Evolutionary conservation across 92 coral and sea anemone species (phyloP).

Genomic region (Epizoanthus rinbou): DNA sequence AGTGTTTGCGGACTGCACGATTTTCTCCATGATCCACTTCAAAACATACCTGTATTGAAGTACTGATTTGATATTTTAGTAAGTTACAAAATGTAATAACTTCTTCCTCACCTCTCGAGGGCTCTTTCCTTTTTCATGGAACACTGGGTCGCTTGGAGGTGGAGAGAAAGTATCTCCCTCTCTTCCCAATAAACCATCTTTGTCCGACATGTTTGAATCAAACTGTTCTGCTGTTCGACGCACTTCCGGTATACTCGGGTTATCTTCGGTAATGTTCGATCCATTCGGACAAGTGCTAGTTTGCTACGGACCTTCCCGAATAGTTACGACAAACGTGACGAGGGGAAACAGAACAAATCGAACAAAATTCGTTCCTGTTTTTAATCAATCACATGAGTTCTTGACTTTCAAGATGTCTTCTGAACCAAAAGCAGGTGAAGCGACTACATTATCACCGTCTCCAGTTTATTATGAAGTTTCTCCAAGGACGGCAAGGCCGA

Average conservation of each 20-base stretch:
- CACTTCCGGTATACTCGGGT: neutral
- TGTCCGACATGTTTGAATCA: constrained; percentile 24
- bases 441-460: neutral
- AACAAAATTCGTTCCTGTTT: neutral
- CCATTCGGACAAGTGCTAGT: too few species aligned
- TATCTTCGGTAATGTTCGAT: neutral
- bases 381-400: constrained; percentile 2
- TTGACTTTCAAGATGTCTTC: constrained; percentile 10
- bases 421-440: constrained; percentile 24
- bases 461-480: constrained; percentile 36
- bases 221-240: neutral
- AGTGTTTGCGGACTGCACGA: neutral
- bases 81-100: neutral
- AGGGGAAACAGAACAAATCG: neutral
- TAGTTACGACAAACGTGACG: too few species aligned
- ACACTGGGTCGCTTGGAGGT: constrained; percentile 16
- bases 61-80: too few species aligned
- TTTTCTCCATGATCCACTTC: neutral
- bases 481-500: constrained; percentile 1
- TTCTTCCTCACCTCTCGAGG: constrained; percentile 30
- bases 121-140: constrained; percentile 48
- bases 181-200: constrained; percentile 19
- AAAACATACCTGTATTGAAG: too few species aligned
- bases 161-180: constrained; percentile 30
- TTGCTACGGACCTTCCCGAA: too few species aligned